These are phyloP conservation scores for Cabera pusaria DNA, from an alignment of 2,888 invertebrate species.

Conservation along the genomic window DNA sequence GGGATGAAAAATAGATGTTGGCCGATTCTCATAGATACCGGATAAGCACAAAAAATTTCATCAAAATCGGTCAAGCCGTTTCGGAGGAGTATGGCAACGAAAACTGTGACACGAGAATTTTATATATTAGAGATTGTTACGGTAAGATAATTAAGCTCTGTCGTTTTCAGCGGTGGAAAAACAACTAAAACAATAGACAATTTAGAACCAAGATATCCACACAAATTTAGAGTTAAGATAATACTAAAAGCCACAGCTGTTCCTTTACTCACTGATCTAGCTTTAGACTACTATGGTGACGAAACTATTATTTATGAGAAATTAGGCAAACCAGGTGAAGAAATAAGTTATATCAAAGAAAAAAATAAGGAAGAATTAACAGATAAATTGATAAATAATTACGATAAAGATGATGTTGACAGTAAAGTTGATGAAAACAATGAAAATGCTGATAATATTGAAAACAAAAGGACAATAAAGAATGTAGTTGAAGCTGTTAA, in stretches of 20 bases:
- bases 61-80: too few species aligned
- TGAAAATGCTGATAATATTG: slow-evolving; percentile 1
- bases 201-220: slow-evolving; percentile 73
- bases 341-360: slow-evolving; percentile 2
- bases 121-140: too few species aligned
- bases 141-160: too few species aligned
- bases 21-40: too few species aligned
- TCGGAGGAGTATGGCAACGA: too few species aligned
- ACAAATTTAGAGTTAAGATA: slow-evolving; percentile 70
- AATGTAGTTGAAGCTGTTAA: slow-evolving; percentile 6
- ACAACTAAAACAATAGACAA: slow-evolving; percentile 62
- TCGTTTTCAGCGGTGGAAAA: slow-evolving; percentile 68
- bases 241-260: slow-evolving; percentile 53
- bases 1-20: too few species aligned
- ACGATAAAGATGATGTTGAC: not conserved
- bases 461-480: too few species aligned
- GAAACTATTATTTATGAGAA: slow-evolving; percentile 38
- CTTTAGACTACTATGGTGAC: slow-evolving; percentile 49
- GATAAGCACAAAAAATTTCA: too few species aligned
- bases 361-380: too few species aligned
- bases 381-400: too few species aligned
- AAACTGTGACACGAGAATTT: too few species aligned
- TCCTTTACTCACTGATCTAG: slow-evolving; percentile 39
- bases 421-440: not conserved
- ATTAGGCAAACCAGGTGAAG: slow-evolving; percentile 28